Evolutionary conservation across 1,140 invertebrate genomes (phyloP), one percentile per base, ranked within the genome.

Genomic region (Scaptomyza graminum): DNA sequence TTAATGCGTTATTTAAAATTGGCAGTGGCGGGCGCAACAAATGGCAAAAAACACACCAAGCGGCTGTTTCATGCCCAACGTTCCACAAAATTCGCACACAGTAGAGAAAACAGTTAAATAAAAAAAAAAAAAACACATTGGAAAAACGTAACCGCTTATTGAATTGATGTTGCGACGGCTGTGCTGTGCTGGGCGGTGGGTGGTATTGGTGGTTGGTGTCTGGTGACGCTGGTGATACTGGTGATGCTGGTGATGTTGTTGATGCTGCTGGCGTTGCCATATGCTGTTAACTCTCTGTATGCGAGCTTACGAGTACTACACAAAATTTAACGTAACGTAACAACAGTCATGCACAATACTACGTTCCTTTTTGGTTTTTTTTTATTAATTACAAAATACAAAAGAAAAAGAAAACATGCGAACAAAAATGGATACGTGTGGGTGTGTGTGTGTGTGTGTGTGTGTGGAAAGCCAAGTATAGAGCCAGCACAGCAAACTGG

Each of bases 171-270:
- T 13, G 39, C 18, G 15, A 43, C 41, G 67, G 51, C 57, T 52
- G 41, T 51, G 59, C 51, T 61, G n/a, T n/a, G n/a, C n/a, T n/a
- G n/a, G n/a, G n/a, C n/a, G n/a, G n/a, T n/a, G 57, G 62, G 50
- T 43, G 57, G 41, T 70, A n/a, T 74, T 67, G 69, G 74, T 79
- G 79, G 74, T 76, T 60, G 64, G 69, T 73, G 70, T 60, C 51
- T 66, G 79, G 65, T 81, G 59, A 44, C 39, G 69, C 43, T 75
- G 68, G 71, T 22, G 18, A 22, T 22, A 3, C 51, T 66, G 79
- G 65, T 22, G 18, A 22, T 22, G 18, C 51, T 66, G 79, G 65
- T 81, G 55, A 46, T 31, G 69, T 39, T 75, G 69, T 61, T 71
- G 60, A 62, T 70, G 71, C 41, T 74, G 75, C 2, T 67, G 61